Evolutionary conservation across 2,888 invertebrate genomes (phyloP).

Genomic region (Globia sparganii): DNA sequence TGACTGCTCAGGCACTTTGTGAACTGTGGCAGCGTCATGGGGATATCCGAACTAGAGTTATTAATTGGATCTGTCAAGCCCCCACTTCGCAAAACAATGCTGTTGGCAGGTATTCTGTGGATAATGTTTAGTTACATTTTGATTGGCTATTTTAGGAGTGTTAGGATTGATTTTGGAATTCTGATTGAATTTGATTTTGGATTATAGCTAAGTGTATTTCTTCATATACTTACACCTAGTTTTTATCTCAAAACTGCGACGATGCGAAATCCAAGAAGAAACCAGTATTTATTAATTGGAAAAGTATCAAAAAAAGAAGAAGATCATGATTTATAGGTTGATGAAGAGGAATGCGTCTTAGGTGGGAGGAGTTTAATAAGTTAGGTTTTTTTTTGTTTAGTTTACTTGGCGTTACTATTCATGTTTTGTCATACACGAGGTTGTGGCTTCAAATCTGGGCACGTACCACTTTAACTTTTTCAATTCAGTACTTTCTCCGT

Average conservation of each 20-base stretch:
- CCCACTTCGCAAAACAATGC: conserved; percentile 57
- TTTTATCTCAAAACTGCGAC: not conserved
- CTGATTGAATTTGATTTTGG: no score
- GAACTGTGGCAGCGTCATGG: conserved; percentile 60
- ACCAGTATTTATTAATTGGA: not conserved
- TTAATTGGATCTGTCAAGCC: conserved; percentile 67
- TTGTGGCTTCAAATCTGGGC: no score
- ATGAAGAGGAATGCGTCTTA: not conserved
- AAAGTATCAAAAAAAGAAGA: no score
- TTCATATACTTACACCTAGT: not conserved
- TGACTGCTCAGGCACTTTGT: conserved; percentile 52
- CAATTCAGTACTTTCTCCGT: no score
- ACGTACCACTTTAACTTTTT: no score
- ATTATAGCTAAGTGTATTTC: no score
- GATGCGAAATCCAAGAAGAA: not conserved
- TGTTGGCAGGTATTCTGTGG: conserved; percentile 30
- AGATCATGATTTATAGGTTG: not conserved
- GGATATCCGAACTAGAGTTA: conserved; percentile 56
- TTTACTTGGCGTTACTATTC: not conserved
- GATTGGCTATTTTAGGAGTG: conserved; percentile 36
- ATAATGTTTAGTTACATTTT: conserved; percentile 49
- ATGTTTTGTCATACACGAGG: not conserved
- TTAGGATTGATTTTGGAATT: conserved; percentile 34
- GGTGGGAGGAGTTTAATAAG: not conserved
- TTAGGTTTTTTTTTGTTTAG: not conserved